These are phyloP conservation scores for Drosophila parthenogenetica DNA, from an alignment of 2,888 invertebrate species.

Conservation along the genomic window DNA sequence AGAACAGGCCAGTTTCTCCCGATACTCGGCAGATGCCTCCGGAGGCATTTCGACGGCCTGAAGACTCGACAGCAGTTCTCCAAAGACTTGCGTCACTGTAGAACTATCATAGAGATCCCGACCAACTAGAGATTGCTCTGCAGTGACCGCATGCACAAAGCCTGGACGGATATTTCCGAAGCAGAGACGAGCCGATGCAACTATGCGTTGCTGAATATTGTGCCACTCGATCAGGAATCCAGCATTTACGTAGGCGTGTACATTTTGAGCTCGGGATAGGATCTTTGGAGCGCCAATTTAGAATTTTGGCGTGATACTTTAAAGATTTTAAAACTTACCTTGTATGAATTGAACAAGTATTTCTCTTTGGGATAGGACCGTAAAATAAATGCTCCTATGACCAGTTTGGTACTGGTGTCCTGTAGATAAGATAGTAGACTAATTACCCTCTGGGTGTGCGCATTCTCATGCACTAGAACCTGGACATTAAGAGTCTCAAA, in stretches of 20 bases:
- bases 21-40: slow-evolving; percentile 89
- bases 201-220: slow-evolving; percentile 31
- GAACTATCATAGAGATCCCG: slow-evolving; percentile 85
- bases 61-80: slow-evolving; percentile 87
- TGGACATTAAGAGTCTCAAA: slow-evolving; percentile 83
- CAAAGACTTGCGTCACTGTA: slow-evolving; percentile 84
- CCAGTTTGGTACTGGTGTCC: slow-evolving; percentile 87
- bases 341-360: slow-evolving; percentile 88
- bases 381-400: slow-evolving; percentile 88
- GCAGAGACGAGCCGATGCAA: slow-evolving; percentile 86
- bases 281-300: slow-evolving; percentile 84
- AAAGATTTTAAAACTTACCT: slow-evolving; percentile 85
- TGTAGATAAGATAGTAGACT: slow-evolving; percentile 87
- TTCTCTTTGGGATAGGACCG: slow-evolving; percentile 86
- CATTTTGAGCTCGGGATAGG: slow-evolving; percentile 91
- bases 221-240: slow-evolving; percentile 88
- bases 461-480: slow-evolving; percentile 70
- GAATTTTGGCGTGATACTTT: background rate
- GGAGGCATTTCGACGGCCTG: slow-evolving; percentile 88
- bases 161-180: slow-evolving; percentile 88
- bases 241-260: slow-evolving; percentile 91
- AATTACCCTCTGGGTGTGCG: slow-evolving; percentile 85
- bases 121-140: slow-evolving; percentile 86
- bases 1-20: slow-evolving; percentile 89
- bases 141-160: slow-evolving; percentile 87